A percentile compares a stretch with the other conserved stretches of the same genome.
These are phyloP conservation scores for Eubasilissa regina DNA, from an alignment of 1,140 invertebrate species.

Conservation along the genomic window DNA sequence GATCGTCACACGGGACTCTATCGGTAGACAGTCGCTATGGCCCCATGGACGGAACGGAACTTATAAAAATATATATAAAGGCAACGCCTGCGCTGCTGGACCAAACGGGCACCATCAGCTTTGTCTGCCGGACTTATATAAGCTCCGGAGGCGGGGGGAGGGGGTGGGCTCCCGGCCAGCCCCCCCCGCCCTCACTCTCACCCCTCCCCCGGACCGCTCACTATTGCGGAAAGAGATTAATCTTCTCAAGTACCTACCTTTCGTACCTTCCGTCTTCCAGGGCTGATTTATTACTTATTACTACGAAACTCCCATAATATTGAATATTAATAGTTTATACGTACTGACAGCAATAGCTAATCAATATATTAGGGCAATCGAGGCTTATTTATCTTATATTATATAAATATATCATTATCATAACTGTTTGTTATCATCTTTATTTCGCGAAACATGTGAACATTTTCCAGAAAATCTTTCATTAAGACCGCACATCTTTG, in stretches of 20 bases:
- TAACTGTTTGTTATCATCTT: no score
- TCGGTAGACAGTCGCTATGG: constrained; percentile 55
- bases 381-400: no score
- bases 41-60: constrained; percentile 61
- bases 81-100: constrained; percentile 70
- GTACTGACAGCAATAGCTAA: no score
- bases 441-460: no score
- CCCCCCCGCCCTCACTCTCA: constrained; percentile 62
- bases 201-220: constrained; percentile 49
- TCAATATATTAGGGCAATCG: no score
- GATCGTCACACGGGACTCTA: constrained; percentile 52
- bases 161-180: constrained; percentile 63
- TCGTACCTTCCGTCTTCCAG: neutral
- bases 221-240: neutral
- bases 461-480: no score
- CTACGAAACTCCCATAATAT: no score
- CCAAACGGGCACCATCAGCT: constrained; percentile 69
- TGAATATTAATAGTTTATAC: no score
- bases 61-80: constrained; percentile 63
- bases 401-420: no score
- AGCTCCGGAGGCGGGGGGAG: constrained; percentile 66
- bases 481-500: no score
- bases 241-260: neutral
- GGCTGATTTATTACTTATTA: neutral
- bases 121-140: constrained; percentile 70